A percentile compares a stretch with the other conserved stretches of the same genome.
Evolutionary conservation across 2,888 invertebrate genomes (phyloP).

Genomic region (Nomada lathburiana): DNA sequence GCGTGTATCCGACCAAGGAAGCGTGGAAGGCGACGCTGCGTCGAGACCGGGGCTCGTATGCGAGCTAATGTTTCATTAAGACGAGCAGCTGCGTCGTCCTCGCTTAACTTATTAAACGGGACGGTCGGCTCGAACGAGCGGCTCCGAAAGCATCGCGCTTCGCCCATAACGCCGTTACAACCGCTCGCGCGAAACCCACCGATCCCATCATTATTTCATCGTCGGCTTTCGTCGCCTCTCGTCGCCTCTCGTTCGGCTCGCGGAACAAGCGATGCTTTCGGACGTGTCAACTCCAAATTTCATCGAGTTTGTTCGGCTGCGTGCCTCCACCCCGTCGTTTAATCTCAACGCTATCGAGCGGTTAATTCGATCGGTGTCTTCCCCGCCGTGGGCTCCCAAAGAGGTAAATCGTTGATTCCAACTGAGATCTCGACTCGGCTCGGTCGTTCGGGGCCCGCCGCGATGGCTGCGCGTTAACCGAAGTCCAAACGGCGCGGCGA

Average conservation of each 20-base stretch:
- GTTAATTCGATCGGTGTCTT: too few relatives aligned
- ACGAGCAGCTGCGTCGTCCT: slow-evolving; percentile 83
- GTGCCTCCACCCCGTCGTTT: too few relatives aligned
- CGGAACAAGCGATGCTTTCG: not conserved
- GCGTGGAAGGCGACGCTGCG: slow-evolving; percentile 37
- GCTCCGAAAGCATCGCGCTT: slow-evolving; percentile 50
- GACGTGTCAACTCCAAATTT: too few relatives aligned
- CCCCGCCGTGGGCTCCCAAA: too few relatives aligned
- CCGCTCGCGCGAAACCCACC: slow-evolving; percentile 51
- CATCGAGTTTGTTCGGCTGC: too few relatives aligned
- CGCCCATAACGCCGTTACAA: slow-evolving; percentile 15
- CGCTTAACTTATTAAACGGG: slow-evolving; percentile 84
- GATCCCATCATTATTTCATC: slow-evolving; percentile 76
- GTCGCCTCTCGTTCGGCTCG: not conserved
- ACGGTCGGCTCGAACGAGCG: slow-evolving; percentile 74
- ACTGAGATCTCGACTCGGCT: too few relatives aligned
- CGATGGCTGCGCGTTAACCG: too few relatives aligned
- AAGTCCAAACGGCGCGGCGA: too few relatives aligned
- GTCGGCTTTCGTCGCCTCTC: slow-evolving; percentile 13
- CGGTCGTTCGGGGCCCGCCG: too few relatives aligned
- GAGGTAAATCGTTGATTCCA: too few relatives aligned
- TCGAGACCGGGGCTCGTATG: slow-evolving; percentile 71
- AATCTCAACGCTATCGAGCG: too few relatives aligned
- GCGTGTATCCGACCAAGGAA: slow-evolving; percentile 40
- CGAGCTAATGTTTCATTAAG: slow-evolving; percentile 84